These are phyloP conservation scores for Olivierus martensii DNA, from an alignment of 1,140 invertebrate genomes.

Conservation along the genomic window DNA sequence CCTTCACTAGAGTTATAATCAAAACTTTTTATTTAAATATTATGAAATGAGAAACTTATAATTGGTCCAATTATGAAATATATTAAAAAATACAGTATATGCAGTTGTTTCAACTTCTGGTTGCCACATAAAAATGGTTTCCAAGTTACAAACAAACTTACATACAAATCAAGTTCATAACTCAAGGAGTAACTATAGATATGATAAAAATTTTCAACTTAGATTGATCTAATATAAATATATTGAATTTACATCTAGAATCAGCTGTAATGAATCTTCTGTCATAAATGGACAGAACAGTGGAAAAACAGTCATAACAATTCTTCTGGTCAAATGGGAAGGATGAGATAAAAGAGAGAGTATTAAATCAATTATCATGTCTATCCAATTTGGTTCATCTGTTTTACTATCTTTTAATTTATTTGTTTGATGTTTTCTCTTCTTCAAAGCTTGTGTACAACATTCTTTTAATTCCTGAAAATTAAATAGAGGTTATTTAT, in stretches of 20 bases:
- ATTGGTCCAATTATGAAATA: too few relatives aligned
- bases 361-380: conserved; percentile 60
- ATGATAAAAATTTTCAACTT: too few relatives aligned
- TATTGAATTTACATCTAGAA: conserved; percentile 47
- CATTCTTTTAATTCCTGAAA: conserved; percentile 44
- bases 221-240: background rate
- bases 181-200: too few relatives aligned
- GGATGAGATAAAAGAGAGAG: conserved; percentile 53
- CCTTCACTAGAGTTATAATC: too few relatives aligned
- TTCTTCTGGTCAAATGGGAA: conserved; percentile 46
- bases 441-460: conserved; percentile 39
- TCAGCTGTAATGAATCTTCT: conserved; percentile 47
- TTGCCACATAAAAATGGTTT: too few relatives aligned
- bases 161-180: too few relatives aligned
- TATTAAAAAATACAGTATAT: too few relatives aligned
- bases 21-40: too few relatives aligned
- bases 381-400: conserved; percentile 57
- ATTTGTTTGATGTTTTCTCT: conserved; percentile 25
- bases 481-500: conserved; percentile 5
- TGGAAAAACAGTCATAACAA: conserved; percentile 54
- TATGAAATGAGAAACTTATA: too few relatives aligned
- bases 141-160: too few relatives aligned
- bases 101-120: too few relatives aligned
- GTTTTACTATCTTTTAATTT: conserved; percentile 17
- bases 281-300: conserved; percentile 54